Evolutionary conservation across 2,888 invertebrate genomes (phyloP).

Genomic region (Athripsodes cinereus): DNA sequence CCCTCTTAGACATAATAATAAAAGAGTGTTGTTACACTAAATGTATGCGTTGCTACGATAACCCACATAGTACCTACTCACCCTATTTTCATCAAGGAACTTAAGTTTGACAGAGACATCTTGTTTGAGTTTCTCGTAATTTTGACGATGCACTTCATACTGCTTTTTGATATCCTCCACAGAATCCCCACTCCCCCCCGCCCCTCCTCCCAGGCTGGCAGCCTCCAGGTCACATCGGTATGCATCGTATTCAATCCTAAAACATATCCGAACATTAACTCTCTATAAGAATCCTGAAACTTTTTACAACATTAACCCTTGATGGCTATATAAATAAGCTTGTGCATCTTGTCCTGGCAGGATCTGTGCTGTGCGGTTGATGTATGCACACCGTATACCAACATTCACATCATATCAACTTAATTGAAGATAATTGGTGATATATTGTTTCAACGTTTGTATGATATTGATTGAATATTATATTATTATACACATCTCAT

Average conservation of each 20-base stretch:
- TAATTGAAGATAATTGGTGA: too few species aligned
- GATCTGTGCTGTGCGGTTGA: too few species aligned
- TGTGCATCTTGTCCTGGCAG: too few species aligned
- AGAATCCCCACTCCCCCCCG: conserved; percentile 49
- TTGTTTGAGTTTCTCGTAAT: conserved; percentile 86
- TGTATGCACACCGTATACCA: too few species aligned
- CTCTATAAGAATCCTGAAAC: too few species aligned
- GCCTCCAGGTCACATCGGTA: conserved; percentile 91
- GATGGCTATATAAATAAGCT: too few species aligned
- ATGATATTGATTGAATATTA: too few species aligned
- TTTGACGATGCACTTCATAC: conserved; percentile 79
- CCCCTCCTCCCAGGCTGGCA: conserved; percentile 52
- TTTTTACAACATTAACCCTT: too few species aligned
- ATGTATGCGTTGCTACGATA: background rate
- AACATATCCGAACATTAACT: conserved; percentile 15
- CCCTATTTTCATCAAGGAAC: conserved; percentile 95
- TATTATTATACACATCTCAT: too few species aligned
- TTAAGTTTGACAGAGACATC: conserved; percentile 95
- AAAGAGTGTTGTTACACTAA: background rate
- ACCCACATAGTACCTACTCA: conserved; percentile 38
- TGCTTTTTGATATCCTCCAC: conserved; percentile 76
- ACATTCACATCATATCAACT: too few species aligned
- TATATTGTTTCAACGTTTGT: too few species aligned
- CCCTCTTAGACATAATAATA: background rate
- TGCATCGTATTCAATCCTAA: conserved; percentile 94